Base-by-base conservation (phyloP, 2,113 vertebrate species). In the Channa argus region DNA sequence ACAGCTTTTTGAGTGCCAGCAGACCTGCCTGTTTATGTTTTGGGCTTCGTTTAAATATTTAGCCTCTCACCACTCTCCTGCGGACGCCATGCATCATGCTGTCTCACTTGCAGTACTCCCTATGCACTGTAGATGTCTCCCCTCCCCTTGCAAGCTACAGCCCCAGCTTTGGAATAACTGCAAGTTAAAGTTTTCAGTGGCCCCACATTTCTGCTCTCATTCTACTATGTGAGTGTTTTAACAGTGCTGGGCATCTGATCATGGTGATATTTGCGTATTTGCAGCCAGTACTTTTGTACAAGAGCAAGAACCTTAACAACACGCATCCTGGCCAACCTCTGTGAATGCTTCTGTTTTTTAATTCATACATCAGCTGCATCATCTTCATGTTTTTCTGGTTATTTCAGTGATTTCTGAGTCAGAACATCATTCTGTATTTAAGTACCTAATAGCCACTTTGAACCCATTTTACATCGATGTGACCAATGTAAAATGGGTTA, bases 1-100 rank as follows among this genome's bases (percentile, higher is more conserved):
- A 89, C 82, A 92, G 80, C 71, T 82, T 86, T 86, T 77, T 79
- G 67, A 91, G 87, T 84, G 87, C 89, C 87, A 88, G 82, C 11
- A 41, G 84, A 76, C 67, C 59, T 56, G 24, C 24, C 24, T 24
- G 24, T 76, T 76, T 87, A 79, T 83, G 85, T 69, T 79, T 52
- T 2, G 60, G 84, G 80, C 76, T 75, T 71, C 73, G 37, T 49
- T 71, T 81, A 79, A 71, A 76, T 78, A 65, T 88, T 83, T 43
- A 52, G 39, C 65, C 66, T 69, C 52, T 80, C 74, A 41, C 67
- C 69, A 47, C 68, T 36, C 41, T 10, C 38, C 24, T n/a, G 49
- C 47, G 73, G 71, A 84, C 86, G 71, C 14, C 38, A 74, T 41
- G 77, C 86, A 70, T 86, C 62, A n/a, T 67, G 85, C 77, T 66